These are phyloP conservation scores for Anticlea derivata DNA, from an alignment of 2,888 invertebrate species.

Conservation along the genomic window DNA sequence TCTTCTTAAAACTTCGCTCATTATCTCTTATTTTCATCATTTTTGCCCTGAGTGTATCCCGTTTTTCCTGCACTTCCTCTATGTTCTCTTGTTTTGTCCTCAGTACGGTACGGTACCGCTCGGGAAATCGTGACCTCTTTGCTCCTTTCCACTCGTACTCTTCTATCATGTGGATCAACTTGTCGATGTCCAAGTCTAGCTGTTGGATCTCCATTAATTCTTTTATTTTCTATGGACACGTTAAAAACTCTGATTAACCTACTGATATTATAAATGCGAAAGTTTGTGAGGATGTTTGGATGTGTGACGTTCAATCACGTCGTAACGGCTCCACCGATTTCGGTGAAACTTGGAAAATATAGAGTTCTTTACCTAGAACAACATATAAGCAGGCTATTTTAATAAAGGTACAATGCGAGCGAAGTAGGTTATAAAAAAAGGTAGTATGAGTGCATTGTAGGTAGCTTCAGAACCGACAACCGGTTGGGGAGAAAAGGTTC, in stretches of 20 bases:
- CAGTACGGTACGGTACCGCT: background rate
- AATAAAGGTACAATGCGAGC: too few relatives aligned
- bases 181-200: conserved; percentile 27
- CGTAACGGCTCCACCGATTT: too few relatives aligned
- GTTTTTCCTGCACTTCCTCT: conserved; percentile 19
- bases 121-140: background rate
- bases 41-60: conserved; percentile 10
- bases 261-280: too few relatives aligned
- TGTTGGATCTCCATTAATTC: conserved; percentile 21
- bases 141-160: conserved; percentile 9
- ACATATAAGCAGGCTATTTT: too few relatives aligned
- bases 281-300: too few relatives aligned
- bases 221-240: conserved; percentile 16
- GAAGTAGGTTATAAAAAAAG: too few relatives aligned
- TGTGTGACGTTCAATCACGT: too few relatives aligned
- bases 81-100: conserved; percentile 1
- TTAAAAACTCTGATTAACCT: conserved; percentile 1
- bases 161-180: conserved; percentile 28
- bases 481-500: too few relatives aligned
- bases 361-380: too few relatives aligned
- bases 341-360: too few relatives aligned
- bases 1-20: background rate
- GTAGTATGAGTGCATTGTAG: too few relatives aligned
- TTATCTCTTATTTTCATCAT: conserved; percentile 9
- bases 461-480: too few relatives aligned